phyloP scores from a whole-genome alignment of 2,888 invertebrate genomes.

The Muscina levida region DNA sequence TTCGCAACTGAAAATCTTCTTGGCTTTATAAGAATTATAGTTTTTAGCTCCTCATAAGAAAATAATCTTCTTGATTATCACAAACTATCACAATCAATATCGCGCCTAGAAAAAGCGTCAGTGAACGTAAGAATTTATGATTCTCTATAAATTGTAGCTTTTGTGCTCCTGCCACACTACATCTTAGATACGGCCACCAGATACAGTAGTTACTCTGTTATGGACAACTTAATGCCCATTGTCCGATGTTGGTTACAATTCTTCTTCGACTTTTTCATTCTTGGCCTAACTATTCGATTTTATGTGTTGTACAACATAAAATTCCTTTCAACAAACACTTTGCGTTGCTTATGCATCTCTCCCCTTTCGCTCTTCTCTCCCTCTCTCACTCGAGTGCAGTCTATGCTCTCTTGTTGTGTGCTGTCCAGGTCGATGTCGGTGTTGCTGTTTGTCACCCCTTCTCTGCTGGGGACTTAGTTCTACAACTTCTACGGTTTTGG shows the following conservation, averaged over 20 bases:
- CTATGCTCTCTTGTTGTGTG: neutral
- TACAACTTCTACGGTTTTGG: too few species aligned
- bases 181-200: neutral
- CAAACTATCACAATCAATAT: constrained; percentile 4
- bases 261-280: neutral
- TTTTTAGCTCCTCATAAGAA: neutral
- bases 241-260: neutral
- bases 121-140: neutral
- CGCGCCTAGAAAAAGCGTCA: neutral
- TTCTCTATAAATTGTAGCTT: neutral
- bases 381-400: neutral
- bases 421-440: neutral
- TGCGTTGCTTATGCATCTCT: too few species aligned
- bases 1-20: neutral
- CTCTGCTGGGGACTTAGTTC: constrained; percentile 4
- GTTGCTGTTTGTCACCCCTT: neutral
- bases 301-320: constrained; percentile 33
- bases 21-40: neutral
- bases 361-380: too few species aligned
- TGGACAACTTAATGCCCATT: constrained; percentile 18
- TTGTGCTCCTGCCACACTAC: too few species aligned
- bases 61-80: neutral
- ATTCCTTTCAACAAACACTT: constrained; percentile 33
- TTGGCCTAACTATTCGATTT: neutral
- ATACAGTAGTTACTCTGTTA: neutral